phyloP scores from a whole-genome alignment of 2,113 vertebrate species.

The Xenotilapia longispinis region DNA sequence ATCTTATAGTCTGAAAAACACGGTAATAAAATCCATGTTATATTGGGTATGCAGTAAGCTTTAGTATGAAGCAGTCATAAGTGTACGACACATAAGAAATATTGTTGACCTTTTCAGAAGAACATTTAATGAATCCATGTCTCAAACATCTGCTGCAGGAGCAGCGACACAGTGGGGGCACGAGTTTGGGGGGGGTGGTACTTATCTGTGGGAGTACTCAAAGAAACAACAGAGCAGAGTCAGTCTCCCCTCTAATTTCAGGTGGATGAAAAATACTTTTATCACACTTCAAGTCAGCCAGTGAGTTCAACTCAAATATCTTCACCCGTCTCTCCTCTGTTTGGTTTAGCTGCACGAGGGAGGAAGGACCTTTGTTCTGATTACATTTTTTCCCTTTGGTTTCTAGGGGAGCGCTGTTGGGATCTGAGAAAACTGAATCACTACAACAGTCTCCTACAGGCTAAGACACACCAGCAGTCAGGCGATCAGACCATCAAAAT shows the following conservation, averaged over 20 bases:
- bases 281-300: not conserved
- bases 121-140: not conserved
- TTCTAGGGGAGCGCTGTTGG: not conserved
- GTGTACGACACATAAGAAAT: not conserved
- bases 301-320: not conserved
- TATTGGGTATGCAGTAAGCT: not conserved
- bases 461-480: not conserved
- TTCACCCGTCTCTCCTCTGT: not conserved
- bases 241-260: not conserved
- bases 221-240: not conserved
- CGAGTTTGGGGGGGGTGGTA: accelerated
- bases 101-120: not conserved
- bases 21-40: not conserved
- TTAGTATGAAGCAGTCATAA: not conserved
- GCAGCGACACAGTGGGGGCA: not conserved
- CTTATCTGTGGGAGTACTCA: not conserved
- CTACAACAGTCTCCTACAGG: not conserved
- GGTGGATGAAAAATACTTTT: not conserved
- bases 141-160: not conserved
- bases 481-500: not conserved
- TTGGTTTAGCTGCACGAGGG: not conserved
- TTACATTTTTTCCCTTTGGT: not conserved
- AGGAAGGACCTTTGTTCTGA: not conserved
- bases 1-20: no score
- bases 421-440: not conserved